phyloP scores from a whole-genome alignment of 2,797 vertebrate genomes.

The Hyperoplus lanceolatus region DNA sequence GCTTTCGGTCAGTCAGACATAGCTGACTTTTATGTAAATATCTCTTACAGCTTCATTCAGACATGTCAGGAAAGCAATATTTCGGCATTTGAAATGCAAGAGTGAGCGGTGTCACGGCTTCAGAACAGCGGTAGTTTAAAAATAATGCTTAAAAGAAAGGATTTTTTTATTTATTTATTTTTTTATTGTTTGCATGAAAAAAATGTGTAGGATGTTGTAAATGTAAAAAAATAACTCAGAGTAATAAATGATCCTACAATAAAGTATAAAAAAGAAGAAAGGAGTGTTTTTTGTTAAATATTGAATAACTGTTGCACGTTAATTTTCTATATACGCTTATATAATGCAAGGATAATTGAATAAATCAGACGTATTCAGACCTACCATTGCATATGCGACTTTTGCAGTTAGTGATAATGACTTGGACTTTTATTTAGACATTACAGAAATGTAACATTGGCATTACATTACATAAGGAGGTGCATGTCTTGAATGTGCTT shows the following conservation, averaged over 20 bases:
- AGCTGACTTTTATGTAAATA: neutral
- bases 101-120: neutral
- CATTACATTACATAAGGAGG: neutral
- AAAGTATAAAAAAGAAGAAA: too few relatives aligned
- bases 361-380: neutral
- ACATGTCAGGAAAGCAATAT: neutral
- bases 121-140: neutral
- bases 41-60: neutral
- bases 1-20: neutral
- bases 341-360: neutral
- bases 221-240: too few relatives aligned
- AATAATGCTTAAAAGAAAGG: slow-evolving; percentile 1
- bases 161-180: neutral
- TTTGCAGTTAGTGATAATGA: neutral
- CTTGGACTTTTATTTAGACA: neutral
- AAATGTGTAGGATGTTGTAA: too few relatives aligned
- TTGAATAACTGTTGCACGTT: too few relatives aligned
- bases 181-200: neutral
- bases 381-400: neutral
- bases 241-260: too few relatives aligned
- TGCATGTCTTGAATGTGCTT: neutral
- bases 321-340: neutral
- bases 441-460: neutral
- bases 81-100: neutral
- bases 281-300: too few relatives aligned